Evolutionary conservation across 2,113 vertebrate genomes (phyloP).

Genomic region (Lamprotornis superbus): DNA sequence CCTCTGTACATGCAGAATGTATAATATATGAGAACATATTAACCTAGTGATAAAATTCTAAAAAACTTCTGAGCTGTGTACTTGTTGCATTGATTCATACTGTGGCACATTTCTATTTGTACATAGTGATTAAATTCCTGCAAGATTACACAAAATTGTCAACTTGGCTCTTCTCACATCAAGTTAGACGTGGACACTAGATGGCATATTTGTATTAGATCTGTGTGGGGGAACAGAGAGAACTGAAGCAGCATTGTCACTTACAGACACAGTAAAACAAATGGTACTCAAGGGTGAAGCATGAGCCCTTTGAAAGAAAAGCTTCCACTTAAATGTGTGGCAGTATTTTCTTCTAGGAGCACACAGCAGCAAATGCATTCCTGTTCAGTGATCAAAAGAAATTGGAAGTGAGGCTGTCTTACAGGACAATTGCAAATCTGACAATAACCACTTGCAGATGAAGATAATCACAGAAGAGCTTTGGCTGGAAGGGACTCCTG

Average conservation of each 20-base stretch:
- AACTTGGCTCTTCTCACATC: not conserved
- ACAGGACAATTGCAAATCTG: not conserved
- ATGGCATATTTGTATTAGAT: constrained; percentile 29
- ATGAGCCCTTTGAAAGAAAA: not conserved
- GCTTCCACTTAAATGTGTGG: not conserved
- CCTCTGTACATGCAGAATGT: fast-evolving
- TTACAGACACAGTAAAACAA: not conserved
- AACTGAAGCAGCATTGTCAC: not conserved
- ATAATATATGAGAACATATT: not conserved
- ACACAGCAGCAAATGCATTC: fast-evolving
- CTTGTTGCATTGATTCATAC: not conserved
- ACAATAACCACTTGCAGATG: not conserved
- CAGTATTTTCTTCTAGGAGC: not conserved
- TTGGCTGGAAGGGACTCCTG: not conserved
- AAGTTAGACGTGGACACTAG: constrained; percentile 39
- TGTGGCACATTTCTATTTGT: not conserved
- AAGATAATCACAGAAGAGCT: not conserved
- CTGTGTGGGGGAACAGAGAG: not conserved
- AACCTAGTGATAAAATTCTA: not conserved
- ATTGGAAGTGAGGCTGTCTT: not conserved
- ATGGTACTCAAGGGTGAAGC: not conserved
- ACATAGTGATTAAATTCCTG: not conserved
- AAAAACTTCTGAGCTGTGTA: not conserved
- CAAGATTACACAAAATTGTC: not conserved
- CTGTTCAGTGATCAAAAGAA: not conserved